A percentile compares a stretch with the other conserved stretches of the same genome.
These are phyloP conservation scores for Halyomorpha halys DNA, from an alignment of 1,140 invertebrate species.

Conservation along the genomic window DNA sequence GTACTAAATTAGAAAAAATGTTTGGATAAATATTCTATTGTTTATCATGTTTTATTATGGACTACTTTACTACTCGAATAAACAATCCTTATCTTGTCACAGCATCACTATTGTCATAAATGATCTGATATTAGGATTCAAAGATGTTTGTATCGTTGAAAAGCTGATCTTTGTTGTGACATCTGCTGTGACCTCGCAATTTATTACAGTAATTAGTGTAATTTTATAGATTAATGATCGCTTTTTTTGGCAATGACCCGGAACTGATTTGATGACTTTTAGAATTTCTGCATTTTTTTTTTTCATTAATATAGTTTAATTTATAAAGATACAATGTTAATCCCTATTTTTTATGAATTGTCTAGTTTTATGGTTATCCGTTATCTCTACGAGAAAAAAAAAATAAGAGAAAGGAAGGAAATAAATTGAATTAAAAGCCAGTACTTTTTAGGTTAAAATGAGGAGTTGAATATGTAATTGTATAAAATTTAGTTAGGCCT, in stretches of 20 bases:
- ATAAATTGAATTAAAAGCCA: background rate
- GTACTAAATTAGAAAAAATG: too few species aligned
- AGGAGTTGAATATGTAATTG: too few species aligned
- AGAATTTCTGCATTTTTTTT: background rate
- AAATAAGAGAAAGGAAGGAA: background rate
- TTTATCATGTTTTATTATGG: too few species aligned
- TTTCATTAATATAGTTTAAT: background rate
- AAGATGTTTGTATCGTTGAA: background rate
- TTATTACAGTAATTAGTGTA: slow-evolving; percentile 12
- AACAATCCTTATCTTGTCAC: background rate
- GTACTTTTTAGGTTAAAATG: slow-evolving; percentile 1
- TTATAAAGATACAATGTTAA: background rate
- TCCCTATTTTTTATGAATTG: too few species aligned
- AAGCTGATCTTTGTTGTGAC: background rate
- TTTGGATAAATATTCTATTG: background rate
- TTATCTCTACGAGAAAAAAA: background rate
- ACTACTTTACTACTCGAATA: background rate
- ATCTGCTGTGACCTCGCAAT: slow-evolving; percentile 13
- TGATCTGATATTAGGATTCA: background rate
- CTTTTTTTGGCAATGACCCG: slow-evolving; percentile 6
- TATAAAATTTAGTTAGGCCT: too few species aligned
- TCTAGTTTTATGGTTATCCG: too few species aligned
- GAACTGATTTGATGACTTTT: slow-evolving; percentile 16
- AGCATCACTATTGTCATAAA: background rate
- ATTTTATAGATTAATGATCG: slow-evolving; percentile 3